Evolutionary conservation across 2,113 vertebrate species (phyloP).

Genomic region (Ploceus nigricollis): DNA sequence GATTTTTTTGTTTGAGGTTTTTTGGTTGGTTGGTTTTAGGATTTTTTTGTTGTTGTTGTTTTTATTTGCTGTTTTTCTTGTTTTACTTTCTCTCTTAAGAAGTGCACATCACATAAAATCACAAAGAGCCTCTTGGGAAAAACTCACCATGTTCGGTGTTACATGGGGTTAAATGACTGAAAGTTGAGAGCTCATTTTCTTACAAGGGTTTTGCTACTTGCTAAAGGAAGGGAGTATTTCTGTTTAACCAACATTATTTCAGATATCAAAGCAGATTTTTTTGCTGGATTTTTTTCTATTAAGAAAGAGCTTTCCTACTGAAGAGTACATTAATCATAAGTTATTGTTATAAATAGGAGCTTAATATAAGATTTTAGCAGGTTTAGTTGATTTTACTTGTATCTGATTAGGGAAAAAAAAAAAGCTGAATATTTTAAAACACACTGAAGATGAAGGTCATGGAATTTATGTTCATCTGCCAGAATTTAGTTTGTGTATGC

Average conservation of each 20-base stretch:
- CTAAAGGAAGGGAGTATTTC: background rate
- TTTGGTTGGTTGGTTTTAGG: background rate
- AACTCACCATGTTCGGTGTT: background rate
- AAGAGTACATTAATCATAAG: background rate
- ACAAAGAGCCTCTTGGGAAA: background rate
- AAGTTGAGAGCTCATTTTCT: background rate
- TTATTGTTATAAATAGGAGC: background rate
- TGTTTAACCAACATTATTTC: background rate
- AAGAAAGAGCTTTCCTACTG: background rate
- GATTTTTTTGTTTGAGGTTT: rapidly evolving
- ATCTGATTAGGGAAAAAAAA: background rate
- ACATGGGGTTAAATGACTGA: background rate
- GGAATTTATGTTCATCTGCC: background rate
- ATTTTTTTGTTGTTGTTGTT: background rate
- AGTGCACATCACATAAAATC: background rate
- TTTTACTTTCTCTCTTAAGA: background rate
- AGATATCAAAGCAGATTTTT: background rate
- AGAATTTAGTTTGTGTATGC: background rate
- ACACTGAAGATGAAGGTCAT: background rate
- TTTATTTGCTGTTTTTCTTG: background rate
- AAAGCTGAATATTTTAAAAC: background rate
- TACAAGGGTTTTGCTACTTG: background rate
- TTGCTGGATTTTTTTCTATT: background rate
- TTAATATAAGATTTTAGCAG: background rate
- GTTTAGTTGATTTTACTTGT: background rate